Percentiles rank a stretch among this genome's conserved stretches.
These are phyloP conservation scores for Gymnocheta viridis DNA, from an alignment of 2,888 invertebrate species.

Conservation along the genomic window DNA sequence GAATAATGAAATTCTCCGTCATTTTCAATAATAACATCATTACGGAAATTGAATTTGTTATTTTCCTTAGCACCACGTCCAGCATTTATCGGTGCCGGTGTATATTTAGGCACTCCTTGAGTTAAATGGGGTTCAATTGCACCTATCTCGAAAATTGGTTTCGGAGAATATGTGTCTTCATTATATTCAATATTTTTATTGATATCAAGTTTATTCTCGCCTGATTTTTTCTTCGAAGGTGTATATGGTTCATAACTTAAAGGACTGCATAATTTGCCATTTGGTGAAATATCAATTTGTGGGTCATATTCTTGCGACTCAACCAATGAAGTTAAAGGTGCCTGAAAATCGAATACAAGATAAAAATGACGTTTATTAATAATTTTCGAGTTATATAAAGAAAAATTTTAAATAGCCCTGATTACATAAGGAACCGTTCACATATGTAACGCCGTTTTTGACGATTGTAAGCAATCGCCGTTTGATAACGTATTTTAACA, in stretches of 20 bases:
- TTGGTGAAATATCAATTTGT: constrained; percentile 1
- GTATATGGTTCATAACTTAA: constrained; percentile 60
- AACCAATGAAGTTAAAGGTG: neutral
- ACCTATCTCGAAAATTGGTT: neutral
- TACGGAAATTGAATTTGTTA: neutral
- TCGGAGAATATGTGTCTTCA: constrained; percentile 64
- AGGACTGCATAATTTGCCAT: constrained; percentile 10
- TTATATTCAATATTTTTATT: constrained; percentile 20
- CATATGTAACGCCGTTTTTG: too few species aligned
- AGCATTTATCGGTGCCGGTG: constrained; percentile 19
- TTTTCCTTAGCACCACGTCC: neutral
- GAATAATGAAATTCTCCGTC: neutral
- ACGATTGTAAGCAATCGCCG: too few species aligned
- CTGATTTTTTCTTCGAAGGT: constrained; percentile 48
- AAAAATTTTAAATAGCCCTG: too few species aligned
- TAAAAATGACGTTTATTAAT: neutral
- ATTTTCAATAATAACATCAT: constrained; percentile 10
- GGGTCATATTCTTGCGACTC: constrained; percentile 58
- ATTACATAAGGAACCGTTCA: too few species aligned
- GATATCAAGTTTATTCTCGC: neutral
- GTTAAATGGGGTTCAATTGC: neutral
- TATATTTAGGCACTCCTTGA: constrained; percentile 8
- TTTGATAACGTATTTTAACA: too few species aligned
- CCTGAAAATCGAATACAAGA: constrained; percentile 3
- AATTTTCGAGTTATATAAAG: neutral